Base-by-base conservation (phyloP, 2,797 vertebrate species). In the Siniperca scherzeri region DNA sequence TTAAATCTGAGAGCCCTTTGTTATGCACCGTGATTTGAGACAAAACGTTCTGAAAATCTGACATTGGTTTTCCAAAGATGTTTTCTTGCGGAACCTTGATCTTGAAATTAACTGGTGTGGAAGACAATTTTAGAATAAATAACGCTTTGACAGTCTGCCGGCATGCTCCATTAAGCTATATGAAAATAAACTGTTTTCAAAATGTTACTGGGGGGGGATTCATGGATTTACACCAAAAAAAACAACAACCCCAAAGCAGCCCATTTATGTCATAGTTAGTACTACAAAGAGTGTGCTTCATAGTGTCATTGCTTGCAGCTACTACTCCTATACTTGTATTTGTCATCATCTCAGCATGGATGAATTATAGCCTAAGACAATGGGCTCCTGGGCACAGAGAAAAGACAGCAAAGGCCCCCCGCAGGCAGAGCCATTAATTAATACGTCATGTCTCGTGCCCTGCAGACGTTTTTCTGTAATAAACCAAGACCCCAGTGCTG, bases 11-110 rank as follows among this genome's bases (percentile, higher is more conserved):
- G 14, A 75, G 48, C 16, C 3, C 11, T 74, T 53, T 40, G 9
- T 19, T 21, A 33, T 30, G 65, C 48, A 22, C 25, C 4, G 3
- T 69, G 8, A 65, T 44, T 40, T 70, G 12, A 12, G 16, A 70
- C 4, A 48, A 61, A 33, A 36, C 14, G 21, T 1, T 70, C 44
- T 25, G 19, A 36, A 73, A 66, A 62, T 1, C 1, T 11, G 11
- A 30, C 13, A 46, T 1, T 42, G 7, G 19, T n/a, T 69, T 77
- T 21, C 69, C 38, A 75, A 14, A 62, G 27, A 30, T 40, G 2
- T 60, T 77, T 73, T 70, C 30, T 71, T 56, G 12, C 8, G 17
- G 22, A 70, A 9, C 21, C 16, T 38, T n/a, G 25, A 46, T 65
- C 42, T 6, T 10, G n/a, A 59, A 80, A 60, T 52, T 1, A 52